Conservation (phyloP, 2,888 invertebrate genomes). For the Ypsolopha sequella region DNA sequence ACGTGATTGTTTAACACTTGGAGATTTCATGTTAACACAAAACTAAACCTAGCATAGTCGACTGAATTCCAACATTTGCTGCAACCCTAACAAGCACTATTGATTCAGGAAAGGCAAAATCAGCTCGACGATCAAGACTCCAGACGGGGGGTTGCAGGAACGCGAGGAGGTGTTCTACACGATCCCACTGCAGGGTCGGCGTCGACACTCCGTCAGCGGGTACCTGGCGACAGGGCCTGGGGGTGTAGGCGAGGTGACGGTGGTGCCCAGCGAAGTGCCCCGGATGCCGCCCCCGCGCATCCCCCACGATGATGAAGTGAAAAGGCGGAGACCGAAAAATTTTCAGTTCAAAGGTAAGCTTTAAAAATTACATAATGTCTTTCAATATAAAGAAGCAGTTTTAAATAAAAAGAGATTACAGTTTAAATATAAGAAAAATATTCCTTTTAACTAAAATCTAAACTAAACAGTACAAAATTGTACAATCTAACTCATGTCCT, state of each 20-base stretch:
- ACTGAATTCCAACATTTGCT: too few relatives aligned
- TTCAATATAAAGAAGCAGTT: background rate
- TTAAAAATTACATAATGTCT: background rate
- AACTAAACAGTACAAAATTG: background rate
- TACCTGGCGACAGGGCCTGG: constrained; percentile 65
- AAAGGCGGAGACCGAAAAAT: constrained; percentile 49
- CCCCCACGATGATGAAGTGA: constrained; percentile 49
- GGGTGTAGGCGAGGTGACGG: constrained; percentile 45
- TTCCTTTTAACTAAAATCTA: too few relatives aligned
- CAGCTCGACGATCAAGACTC: constrained; percentile 41
- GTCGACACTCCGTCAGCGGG: constrained; percentile 78
- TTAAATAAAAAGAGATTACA: too few relatives aligned
- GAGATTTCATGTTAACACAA: too few relatives aligned
- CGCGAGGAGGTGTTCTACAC: constrained; percentile 75
- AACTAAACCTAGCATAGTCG: too few relatives aligned
- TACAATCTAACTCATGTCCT: too few relatives aligned
- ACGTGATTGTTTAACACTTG: too few relatives aligned
- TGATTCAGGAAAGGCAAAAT: constrained; percentile 52
- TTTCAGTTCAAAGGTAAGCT: constrained; percentile 54
- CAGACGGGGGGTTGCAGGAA: constrained; percentile 51
- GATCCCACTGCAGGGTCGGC: constrained; percentile 55
- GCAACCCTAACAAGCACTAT: background rate
- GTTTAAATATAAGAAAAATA: too few relatives aligned
- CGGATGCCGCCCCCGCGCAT: constrained; percentile 63
- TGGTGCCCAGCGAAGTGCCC: constrained; percentile 66